Base-by-base conservation (phyloP, 2,888 invertebrate genomes). In the Phanerotoma sp. region DNA sequence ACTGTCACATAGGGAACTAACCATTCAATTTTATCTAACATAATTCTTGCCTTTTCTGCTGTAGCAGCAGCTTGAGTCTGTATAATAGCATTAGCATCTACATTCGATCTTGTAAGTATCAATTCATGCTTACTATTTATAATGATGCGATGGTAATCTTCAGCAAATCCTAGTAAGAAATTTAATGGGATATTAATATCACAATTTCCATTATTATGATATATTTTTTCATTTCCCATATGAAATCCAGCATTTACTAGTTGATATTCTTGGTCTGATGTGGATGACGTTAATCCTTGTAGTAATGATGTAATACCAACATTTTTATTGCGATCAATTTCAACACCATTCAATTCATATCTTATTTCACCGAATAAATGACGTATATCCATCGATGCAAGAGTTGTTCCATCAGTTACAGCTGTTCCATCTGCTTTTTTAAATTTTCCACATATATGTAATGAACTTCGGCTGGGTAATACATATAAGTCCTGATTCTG, bases 81-180 rank as follows among this genome's bases (percentile, higher is more conserved):
- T 2, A 46, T 5, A 6, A 47, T 32, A 1, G 57, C 49, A 22
- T 54, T 53, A 9, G 15, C 11, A 25, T 57, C 46, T 10, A 15
- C 45, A 10, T 57, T 53, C 7, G 56, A 13, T 15, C 55, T 21
- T 9, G 44, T 56, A 3, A 48, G 16, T 11, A 52, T 52, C n/a
- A 57, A 45, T 62, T 78, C 76, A 68, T 77, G 75, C 64, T 71
- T 72, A 52, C 67, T 66, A 60, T 77, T 77, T 2, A 76, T 58
- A 50, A 75, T 62, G 41, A 77, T 68, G 65, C 71, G 72, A 25
- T 68, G 66, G 55, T 71, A 77, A 60, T 77, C 71, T 60, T 74
- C 71, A 32, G 67, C 66, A 62, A 74, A 73, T 4, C 71, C 72
- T 21, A 74, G 52, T 20, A 73, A 35, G 44, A 62, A 58, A 51